Base-by-base conservation (phyloP, 2,113 vertebrate species). In the Melospiza georgiana region DNA sequence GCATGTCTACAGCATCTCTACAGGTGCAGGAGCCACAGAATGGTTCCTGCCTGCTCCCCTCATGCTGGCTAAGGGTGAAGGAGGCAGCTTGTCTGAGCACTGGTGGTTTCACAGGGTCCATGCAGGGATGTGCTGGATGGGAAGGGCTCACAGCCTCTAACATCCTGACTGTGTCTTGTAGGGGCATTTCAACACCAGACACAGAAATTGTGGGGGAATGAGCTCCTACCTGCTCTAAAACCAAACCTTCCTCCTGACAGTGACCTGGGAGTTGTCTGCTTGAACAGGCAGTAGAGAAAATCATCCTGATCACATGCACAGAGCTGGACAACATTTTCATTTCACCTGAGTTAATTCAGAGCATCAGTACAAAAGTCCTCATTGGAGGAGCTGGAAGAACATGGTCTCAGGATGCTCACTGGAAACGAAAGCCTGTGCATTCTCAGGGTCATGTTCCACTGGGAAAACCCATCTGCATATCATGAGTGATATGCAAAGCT, bases 391-490 rank as follows among this genome's bases (percentile, higher is more conserved):
- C 2, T 48, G 75, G 51, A 82, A 75, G n/a, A 78, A 63, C 52
- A 51, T 0, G 0, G 23, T 79, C 54, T 63, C 30, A 39, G 33
- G 35, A 44, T 25, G 37, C 41, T 58, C 31, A 43, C 33, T 27
- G 75, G 48, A 51, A 87, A 62, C 0, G 4, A 22, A 52, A 74
- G 25, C 22, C 23, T 0, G 0, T 5, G 33, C 2, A 1, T 27
- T 65, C 43, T 69, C 61, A 27, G 22, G 2, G 4, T 1, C 9
- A 31, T 2, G 0, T 37, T 71, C 27, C 31, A 16, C 37, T 0
- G 4, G 46, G 66, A 57, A 74, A 86, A 84, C 6, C 2, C 28
- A 35, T 21, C 23, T 22, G 21, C 21, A 2, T 8, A 57, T 21
- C 39, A 30, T 5, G 31, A 82, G 30, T 31, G 31, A 94, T 31